Base-by-base conservation (phyloP, 2,888 invertebrate genomes). In the Athetis lepigone region DNA sequence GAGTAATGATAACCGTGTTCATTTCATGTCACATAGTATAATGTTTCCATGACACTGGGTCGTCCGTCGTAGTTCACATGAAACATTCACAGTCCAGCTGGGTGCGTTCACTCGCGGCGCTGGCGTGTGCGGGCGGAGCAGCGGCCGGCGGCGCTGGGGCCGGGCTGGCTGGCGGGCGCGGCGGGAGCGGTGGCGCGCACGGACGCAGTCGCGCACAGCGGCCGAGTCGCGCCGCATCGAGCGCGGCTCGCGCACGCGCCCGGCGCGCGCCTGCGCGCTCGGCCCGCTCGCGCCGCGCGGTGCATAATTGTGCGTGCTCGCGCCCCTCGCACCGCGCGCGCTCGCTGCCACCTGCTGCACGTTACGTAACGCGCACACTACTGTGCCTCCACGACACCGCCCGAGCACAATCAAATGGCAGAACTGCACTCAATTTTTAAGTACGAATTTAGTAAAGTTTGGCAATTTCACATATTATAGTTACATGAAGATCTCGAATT, bases 181-280 rank as follows among this genome's bases (percentile, higher is more conserved):
- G 33, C 33, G 33, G 33, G 33, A 33, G 8, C 33, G 11, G 39
- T 54, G 50, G 50, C 25, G 66, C 56, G 49, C 37, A 25, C 37
- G 21, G 46, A 16, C 42, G 49, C 27, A 42, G 64, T 56, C 71
- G 69, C 40, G 46, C 66, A 58, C 51, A 64, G 82, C 81, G 82
- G 45, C 49, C 75, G 72, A 66, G 70, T 62, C 59, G 73, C 64
- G 74, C 71, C 68, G 63, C 77, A 73, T 80, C 78, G 77, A 78
- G 70, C 66, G 63, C 51, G 36, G 58, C 50, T 27, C 70, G 74
- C 85, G 83, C 84, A 70, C 79, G 86, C 83, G 85, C 80, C 50
- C 45, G 45, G 54, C 55, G 27, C 69, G 60, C 63, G 33, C 69
- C 25, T 49, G 52, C 67, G 58, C 65, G 43, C 59, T 45, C 59